Base-by-base conservation (phyloP, 1,140 invertebrate genomes). In the Potamilus streckersoni region DNA sequence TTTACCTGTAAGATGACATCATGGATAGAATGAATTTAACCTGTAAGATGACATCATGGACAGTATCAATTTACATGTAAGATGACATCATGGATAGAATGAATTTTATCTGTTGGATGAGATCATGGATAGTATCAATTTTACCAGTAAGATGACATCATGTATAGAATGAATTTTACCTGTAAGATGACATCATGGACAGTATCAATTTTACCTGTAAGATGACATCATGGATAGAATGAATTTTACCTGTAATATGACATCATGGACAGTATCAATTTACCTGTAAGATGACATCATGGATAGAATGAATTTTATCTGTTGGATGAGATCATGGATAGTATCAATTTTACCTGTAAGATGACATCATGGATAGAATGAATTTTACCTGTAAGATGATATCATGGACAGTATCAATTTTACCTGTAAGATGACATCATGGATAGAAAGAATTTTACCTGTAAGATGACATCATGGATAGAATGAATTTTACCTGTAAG, bases 231-330 rank as follows among this genome's bases (percentile, higher is more conserved):
- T 49, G 31, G 13, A n/a, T 67, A 67, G 66, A 56, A 66, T 20
- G 13, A 38, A 27, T n/a, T 23, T 27, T 49, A n/a, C 15, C 20
- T 23, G 64, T 1, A 73, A 73, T 16, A 27, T n/a, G 23, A 19
- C 62, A 64, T 15, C 60, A 23, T 17, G 0, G 11, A 19, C 60
- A 60, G 56, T 13, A 55, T 11, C 19, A 67, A 23, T 23, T 64
- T 92, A 91, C 92, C 84, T 91, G 81, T 71, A 95, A 92, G 69
- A 93, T 86, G n/a, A n/a, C 91, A 89, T 95, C 94, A 87, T 94
- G 93, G 38, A 95, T 88, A 56, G 90, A 83, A 88, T 95, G 94
- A 69, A 90, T 90, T 92, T 89, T n/a, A 74, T 92, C 88, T 5
- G 92, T 0, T 1, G 2, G 23, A 23, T 23, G 23, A 23, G 1